Conservation (phyloP, 2,113 vertebrate genomes). For the Alaudala cheleensis region DNA sequence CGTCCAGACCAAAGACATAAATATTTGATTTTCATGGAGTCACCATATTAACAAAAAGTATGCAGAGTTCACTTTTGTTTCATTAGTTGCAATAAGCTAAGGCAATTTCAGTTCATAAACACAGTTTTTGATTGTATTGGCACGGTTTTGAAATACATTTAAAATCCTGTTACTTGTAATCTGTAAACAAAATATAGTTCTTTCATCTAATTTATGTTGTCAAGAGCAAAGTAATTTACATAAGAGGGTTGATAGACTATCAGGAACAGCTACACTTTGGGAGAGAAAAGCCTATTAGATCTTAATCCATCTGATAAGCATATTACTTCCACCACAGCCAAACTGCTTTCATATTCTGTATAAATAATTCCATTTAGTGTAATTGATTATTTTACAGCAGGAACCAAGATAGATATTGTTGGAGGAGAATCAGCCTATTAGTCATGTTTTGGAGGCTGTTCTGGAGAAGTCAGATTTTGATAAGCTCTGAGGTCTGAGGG, state of each 20-base stretch:
- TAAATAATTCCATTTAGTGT: constrained; percentile 49
- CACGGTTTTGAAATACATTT: constrained; percentile 21
- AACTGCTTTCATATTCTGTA: constrained; percentile 10
- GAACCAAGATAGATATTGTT: constrained; percentile 17
- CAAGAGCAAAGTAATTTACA: constrained; percentile 44
- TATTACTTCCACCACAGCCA: constrained; percentile 38
- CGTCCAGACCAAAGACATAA: background rate
- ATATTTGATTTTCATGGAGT: constrained; percentile 48
- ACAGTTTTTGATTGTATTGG: background rate
- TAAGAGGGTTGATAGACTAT: constrained; percentile 42
- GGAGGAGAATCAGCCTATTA: constrained; percentile 37
- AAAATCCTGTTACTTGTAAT: constrained; percentile 21
- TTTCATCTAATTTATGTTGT: constrained; percentile 50
- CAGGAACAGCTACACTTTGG: background rate
- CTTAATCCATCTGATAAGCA: constrained; percentile 61
- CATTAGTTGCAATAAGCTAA: background rate
- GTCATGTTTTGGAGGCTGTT: constrained; percentile 16
- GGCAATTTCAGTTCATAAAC: constrained; percentile 36
- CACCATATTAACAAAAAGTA: background rate
- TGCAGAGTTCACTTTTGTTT: background rate
- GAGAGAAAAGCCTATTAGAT: constrained; percentile 51
- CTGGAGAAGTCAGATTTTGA: background rate
- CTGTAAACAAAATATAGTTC: constrained; percentile 47
- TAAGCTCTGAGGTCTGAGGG: background rate
- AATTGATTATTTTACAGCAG: constrained; percentile 58